Percentiles rank a stretch among this genome's conserved stretches.
Conservation (phyloP, 1,140 invertebrate genomes). For the Rhopalosiphum padi region DNA sequence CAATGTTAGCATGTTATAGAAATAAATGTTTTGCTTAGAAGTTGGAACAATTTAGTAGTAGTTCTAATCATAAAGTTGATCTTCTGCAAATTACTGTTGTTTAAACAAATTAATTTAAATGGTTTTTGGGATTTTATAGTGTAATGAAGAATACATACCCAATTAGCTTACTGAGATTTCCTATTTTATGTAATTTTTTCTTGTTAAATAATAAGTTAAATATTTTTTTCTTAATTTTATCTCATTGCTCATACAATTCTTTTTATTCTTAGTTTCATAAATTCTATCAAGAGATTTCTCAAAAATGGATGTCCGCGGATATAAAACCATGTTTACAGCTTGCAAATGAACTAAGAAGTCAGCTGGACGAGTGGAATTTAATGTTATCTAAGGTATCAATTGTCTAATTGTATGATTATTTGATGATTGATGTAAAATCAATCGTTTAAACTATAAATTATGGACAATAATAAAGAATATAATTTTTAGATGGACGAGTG, state of each 20-base stretch:
- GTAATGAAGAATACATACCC: background rate
- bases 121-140: too few species aligned
- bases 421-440: background rate
- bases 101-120: too few species aligned
- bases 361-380: constrained; percentile 35
- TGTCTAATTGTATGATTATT: background rate
- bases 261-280: constrained; percentile 30
- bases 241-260: background rate
- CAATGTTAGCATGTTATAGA: too few species aligned
- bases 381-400: constrained; percentile 35
- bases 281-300: constrained; percentile 31
- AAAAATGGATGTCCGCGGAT: constrained; percentile 45
- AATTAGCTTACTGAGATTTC: background rate
- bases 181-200: background rate
- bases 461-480: background rate
- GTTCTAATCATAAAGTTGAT: too few species aligned
- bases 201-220: background rate
- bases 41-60: too few species aligned
- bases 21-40: too few species aligned
- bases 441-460: background rate
- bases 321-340: constrained; percentile 43
- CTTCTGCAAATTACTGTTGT: too few species aligned
- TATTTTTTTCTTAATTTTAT: background rate
- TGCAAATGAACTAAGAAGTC: constrained; percentile 34
- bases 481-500: constrained; percentile 48